phyloP scores from a whole-genome alignment of 2,797 vertebrate genomes.

The Scomberomorus guttatus region DNA sequence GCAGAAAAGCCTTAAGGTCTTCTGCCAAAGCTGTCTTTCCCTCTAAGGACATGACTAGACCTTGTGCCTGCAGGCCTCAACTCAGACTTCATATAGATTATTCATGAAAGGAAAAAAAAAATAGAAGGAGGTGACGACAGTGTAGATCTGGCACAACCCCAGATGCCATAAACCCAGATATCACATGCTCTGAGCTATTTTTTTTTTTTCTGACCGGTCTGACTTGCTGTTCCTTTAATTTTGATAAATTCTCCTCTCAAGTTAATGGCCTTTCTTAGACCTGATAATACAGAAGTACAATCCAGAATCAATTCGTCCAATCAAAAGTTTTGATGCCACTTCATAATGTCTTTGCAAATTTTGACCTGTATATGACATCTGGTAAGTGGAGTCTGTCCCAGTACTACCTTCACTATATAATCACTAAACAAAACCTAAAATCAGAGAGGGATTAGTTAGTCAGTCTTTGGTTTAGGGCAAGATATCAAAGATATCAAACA shows the following conservation, averaged over 20 bases:
- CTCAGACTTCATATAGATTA: conserved; percentile 63
- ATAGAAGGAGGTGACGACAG: conserved; percentile 36
- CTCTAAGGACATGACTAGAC: conserved; percentile 55
- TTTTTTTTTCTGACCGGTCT: conserved; percentile 23
- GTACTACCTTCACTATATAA: not conserved
- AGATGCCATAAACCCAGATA: conserved; percentile 25
- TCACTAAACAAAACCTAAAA: too few species aligned
- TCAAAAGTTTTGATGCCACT: not conserved
- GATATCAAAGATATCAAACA: too few species aligned
- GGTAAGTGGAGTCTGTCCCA: not conserved
- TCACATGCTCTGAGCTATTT: conserved; percentile 15
- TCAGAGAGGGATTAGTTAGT: too few species aligned
- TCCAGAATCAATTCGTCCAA: not conserved
- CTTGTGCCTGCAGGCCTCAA: conserved; percentile 44
- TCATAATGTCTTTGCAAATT: too few species aligned
- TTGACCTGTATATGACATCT: not conserved
- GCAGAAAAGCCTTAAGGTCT: conserved; percentile 43
- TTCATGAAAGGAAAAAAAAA: conserved; percentile 47
- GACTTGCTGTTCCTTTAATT: conserved; percentile 14
- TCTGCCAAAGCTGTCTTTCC: conserved; percentile 50
- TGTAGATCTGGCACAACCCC: conserved; percentile 25
- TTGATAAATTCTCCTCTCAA: conserved; percentile 1
- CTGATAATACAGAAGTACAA: not conserved
- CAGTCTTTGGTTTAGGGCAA: not conserved
- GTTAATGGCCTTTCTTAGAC: not conserved